Evolutionary conservation across 1,140 invertebrate species (phyloP).

Genomic region (Leptopilina boulardi): DNA sequence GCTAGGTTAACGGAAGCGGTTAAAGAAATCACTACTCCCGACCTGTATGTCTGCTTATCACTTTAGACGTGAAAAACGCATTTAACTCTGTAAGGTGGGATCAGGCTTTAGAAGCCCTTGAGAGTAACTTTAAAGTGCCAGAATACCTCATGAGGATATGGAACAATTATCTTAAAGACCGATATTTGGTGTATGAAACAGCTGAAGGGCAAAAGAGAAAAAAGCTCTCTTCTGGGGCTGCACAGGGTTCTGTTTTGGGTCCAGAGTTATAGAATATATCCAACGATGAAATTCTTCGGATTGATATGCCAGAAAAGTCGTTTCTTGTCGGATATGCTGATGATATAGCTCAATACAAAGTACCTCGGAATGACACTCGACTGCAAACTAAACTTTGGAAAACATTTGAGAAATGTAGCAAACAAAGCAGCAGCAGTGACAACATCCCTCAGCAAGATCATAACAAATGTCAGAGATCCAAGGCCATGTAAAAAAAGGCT

Average conservation of each 20-base stretch:
- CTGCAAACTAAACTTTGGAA: no score
- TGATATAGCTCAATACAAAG: no score
- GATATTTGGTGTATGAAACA: background rate
- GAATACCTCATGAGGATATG: background rate
- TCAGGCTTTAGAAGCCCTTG: background rate
- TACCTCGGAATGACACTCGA: no score
- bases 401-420: no score
- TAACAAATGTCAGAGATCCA: no score
- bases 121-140: background rate
- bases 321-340: no score
- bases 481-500: background rate
- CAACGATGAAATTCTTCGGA: no score
- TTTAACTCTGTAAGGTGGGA: slow-evolving; percentile 30
- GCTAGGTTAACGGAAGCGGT: background rate
- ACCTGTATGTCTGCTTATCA: background rate
- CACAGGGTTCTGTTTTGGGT: background rate
- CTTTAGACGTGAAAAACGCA: slow-evolving; percentile 26
- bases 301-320: no score
- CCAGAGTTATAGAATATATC: no score
- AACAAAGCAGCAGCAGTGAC: no score
- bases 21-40: background rate
- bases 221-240: background rate
- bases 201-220: background rate
- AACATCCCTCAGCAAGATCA: no score
- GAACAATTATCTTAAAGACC: background rate